phyloP scores from a whole-genome alignment of 2,888 invertebrate genomes.

The Caenorhabditis sp. region DNA sequence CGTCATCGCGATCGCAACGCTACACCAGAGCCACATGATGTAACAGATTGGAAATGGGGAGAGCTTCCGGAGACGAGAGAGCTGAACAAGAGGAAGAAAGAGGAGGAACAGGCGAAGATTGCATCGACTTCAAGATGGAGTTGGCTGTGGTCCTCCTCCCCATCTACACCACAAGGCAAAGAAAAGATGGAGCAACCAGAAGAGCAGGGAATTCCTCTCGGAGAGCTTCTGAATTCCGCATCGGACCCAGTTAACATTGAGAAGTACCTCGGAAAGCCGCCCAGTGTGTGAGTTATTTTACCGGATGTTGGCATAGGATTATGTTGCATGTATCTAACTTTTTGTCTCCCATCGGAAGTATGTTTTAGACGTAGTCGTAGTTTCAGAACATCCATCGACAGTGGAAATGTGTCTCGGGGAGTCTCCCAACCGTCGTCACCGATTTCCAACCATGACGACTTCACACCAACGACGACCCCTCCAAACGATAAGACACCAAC shows the following conservation, averaged over 20 bases:
- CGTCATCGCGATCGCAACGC: constrained; percentile 90
- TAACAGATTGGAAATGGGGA: constrained; percentile 84
- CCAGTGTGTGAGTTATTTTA: constrained; percentile 65
- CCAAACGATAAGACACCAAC: constrained; percentile 63
- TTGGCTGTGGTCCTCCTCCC: constrained; percentile 62
- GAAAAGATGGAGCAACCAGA: constrained; percentile 22
- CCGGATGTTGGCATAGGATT: not conserved
- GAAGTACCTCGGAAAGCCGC: constrained; percentile 78
- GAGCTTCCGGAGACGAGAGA: constrained; percentile 83
- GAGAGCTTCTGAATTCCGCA: constrained; percentile 73
- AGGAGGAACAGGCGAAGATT: constrained; percentile 43
- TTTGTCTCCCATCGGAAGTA: not conserved
- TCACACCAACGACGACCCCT: constrained; percentile 36
- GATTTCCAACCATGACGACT: constrained; percentile 38
- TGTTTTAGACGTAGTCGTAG: constrained; percentile 26
- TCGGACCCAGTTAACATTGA: constrained; percentile 79
- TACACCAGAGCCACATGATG: constrained; percentile 86
- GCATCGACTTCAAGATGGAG: constrained; percentile 56
- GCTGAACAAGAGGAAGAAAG: constrained; percentile 62
- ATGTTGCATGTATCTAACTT: not conserved
- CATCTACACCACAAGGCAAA: constrained; percentile 10
- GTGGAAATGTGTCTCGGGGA: constrained; percentile 72
- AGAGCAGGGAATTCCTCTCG: constrained; percentile 77
- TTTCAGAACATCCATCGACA: constrained; percentile 70
- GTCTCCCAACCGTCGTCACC: constrained; percentile 72